These are phyloP conservation scores for Coreoperca whiteheadi DNA, from an alignment of 2,113 vertebrate species.

Conservation along the genomic window DNA sequence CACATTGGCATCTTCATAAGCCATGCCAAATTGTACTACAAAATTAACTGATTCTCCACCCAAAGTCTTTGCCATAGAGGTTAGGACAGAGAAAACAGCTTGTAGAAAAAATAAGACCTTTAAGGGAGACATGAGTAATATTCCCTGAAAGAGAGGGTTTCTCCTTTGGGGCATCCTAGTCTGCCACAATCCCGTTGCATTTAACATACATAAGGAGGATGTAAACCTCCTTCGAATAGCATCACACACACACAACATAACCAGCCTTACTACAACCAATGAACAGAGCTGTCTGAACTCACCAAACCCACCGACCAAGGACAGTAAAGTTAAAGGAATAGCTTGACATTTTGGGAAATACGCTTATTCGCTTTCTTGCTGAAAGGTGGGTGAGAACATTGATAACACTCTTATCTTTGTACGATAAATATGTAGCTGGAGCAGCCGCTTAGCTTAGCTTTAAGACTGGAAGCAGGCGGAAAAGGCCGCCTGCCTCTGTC, in stretches of 20 bases:
- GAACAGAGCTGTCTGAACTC: constrained; percentile 74
- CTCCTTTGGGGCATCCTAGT: constrained; percentile 72
- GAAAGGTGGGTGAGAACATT: neutral
- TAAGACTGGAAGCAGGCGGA: neutral
- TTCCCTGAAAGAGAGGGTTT: constrained; percentile 66
- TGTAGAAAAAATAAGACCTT: constrained; percentile 47
- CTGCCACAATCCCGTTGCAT: constrained; percentile 81
- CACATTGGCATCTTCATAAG: constrained; percentile 54
- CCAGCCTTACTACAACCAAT: constrained; percentile 67
- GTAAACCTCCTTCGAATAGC: constrained; percentile 62
- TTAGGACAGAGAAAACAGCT: constrained; percentile 37
- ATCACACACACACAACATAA: constrained; percentile 71
- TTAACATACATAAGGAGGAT: constrained; percentile 62
- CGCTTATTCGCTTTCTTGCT: neutral
- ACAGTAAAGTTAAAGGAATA: neutral
- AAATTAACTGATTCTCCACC: constrained; percentile 43
- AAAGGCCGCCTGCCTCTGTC: no score
- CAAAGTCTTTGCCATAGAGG: constrained; percentile 26
- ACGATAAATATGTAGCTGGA: neutral
- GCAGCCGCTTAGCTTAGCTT: neutral
- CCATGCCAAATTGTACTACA: constrained; percentile 64
- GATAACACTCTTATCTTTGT: neutral
- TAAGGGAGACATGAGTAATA: constrained; percentile 64
- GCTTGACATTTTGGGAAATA: neutral
- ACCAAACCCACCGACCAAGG: constrained; percentile 40